A percentile compares a stretch with the other conserved stretches of the same genome.
Conservation (phyloP, 2,113 vertebrate genomes). For the Podocnemis expansa region DNA sequence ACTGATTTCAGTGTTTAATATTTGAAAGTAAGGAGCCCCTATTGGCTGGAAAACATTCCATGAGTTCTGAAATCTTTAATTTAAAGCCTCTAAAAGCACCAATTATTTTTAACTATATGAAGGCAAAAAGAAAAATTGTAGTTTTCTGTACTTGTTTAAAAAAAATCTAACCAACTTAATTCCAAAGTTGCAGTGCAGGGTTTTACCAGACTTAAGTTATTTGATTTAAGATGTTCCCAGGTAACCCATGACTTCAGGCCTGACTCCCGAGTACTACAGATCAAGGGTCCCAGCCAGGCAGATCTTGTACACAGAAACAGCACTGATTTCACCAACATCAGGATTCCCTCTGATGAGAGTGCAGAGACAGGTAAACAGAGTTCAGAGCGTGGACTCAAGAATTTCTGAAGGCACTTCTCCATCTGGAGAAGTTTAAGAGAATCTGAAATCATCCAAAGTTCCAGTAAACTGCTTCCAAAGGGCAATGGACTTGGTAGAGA, state of each 20-base stretch:
- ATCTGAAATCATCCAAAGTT: neutral
- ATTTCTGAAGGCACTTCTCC: neutral
- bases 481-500: fast-evolving
- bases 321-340: neutral
- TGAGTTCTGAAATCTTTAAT: neutral
- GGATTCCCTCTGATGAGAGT: neutral
- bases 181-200: neutral
- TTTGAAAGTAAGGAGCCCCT: neutral
- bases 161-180: neutral
- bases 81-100: neutral
- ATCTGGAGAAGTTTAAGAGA: neutral
- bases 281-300: neutral
- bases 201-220: neutral
- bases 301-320: neutral
- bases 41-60: neutral
- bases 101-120: neutral
- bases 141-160: fast-evolving
- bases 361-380: neutral
- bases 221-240: fast-evolving
- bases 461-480: neutral
- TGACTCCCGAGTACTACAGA: neutral
- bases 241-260: fast-evolving
- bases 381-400: neutral
- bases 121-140: neutral
- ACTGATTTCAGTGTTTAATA: neutral